phyloP scores from a whole-genome alignment of 2,888 invertebrate species.

The Alcis repandata region DNA sequence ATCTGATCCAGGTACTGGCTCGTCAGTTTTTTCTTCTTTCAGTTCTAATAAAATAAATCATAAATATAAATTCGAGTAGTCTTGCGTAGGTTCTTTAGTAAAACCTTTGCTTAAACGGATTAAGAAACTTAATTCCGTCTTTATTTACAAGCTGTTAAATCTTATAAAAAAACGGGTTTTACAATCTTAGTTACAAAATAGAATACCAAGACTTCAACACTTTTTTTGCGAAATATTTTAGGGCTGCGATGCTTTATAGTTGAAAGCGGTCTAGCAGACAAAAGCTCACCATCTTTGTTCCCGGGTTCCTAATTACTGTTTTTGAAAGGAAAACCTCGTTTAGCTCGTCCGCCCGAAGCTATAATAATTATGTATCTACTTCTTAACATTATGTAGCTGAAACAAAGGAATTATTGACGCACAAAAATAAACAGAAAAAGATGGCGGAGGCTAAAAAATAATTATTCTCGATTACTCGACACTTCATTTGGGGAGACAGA shows the following conservation, averaged over 20 bases:
- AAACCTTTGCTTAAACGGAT: not conserved
- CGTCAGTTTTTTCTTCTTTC: too few species aligned
- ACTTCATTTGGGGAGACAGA: not conserved
- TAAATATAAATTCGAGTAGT: too few species aligned
- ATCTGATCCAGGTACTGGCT: too few species aligned
- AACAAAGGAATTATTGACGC: slow-evolving; percentile 31
- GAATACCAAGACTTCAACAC: slow-evolving; percentile 30
- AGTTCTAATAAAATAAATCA: too few species aligned
- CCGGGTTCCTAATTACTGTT: slow-evolving; percentile 43
- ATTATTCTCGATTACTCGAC: not conserved
- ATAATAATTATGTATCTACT: slow-evolving; percentile 29
- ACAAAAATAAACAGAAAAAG: slow-evolving; percentile 27
- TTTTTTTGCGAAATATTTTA: slow-evolving; percentile 36
- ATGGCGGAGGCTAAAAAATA: not conserved
- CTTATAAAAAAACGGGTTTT: not conserved
- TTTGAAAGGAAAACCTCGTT: slow-evolving; percentile 41
- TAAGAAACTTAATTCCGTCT: not conserved
- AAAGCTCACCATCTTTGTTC: slow-evolving; percentile 45
- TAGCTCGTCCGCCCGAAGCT: slow-evolving; percentile 33
- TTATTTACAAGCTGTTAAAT: not conserved
- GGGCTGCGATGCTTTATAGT: slow-evolving; percentile 38
- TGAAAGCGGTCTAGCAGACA: slow-evolving; percentile 37
- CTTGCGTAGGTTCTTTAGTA: not conserved
- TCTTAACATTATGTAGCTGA: slow-evolving; percentile 22
- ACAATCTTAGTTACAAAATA: slow-evolving; percentile 16